A percentile compares a stretch with the other conserved stretches of the same genome.
Conservation (phyloP, 2,113 vertebrate species). For the Blennius ocellaris region DNA sequence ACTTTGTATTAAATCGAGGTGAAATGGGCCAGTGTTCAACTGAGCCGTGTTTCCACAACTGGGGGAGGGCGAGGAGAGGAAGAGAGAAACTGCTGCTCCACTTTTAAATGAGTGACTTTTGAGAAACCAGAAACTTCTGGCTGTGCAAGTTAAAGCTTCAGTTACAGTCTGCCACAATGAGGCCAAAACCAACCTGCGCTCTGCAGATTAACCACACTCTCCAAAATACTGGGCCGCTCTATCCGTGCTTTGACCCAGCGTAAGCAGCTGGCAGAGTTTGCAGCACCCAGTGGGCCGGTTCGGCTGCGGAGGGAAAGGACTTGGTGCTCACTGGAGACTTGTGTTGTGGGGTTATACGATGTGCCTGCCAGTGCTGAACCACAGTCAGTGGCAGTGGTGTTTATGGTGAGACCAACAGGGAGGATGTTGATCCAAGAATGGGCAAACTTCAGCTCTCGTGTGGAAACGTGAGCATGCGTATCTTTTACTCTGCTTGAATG, state of each 20-base stretch:
- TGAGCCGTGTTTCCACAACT: slow-evolving; percentile 49
- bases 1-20: slow-evolving; percentile 53
- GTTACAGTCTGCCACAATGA: slow-evolving; percentile 48
- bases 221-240: slow-evolving; percentile 40
- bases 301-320: slow-evolving; percentile 14
- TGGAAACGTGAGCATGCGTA: not conserved
- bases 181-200: slow-evolving; percentile 58
- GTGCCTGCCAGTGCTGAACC: slow-evolving; percentile 31
- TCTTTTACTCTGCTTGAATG: not conserved
- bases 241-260: slow-evolving; percentile 23
- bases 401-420: slow-evolving; percentile 18
- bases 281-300: slow-evolving; percentile 17
- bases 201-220: slow-evolving; percentile 51
- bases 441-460: not conserved
- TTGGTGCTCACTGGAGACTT: slow-evolving; percentile 19
- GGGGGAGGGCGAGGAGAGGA: not conserved
- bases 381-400: slow-evolving; percentile 17
- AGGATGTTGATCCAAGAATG: not conserved
- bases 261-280: slow-evolving; percentile 10
- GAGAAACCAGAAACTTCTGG: slow-evolving; percentile 62
- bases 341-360: slow-evolving; percentile 26
- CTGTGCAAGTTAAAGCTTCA: slow-evolving; percentile 55
- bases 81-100: slow-evolving; percentile 10
- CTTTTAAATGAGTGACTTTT: slow-evolving; percentile 49
- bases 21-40: slow-evolving; percentile 54